phyloP scores from a whole-genome alignment of 2,113 vertebrate genomes.

The Bos javanicus region DNA sequence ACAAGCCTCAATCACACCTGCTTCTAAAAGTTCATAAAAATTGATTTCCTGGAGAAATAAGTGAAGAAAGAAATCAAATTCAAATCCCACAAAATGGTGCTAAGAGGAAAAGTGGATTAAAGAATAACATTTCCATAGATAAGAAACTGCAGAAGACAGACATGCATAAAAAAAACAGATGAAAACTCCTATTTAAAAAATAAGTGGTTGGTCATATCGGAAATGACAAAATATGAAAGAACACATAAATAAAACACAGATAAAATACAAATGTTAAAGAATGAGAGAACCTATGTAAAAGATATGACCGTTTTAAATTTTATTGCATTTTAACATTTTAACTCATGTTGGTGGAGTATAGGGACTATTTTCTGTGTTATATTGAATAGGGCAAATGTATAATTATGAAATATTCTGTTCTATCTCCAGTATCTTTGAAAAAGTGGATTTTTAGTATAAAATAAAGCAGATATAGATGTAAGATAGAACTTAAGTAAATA shows the following conservation, averaged over 20 bases:
- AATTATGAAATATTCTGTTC: background rate
- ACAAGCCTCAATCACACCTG: background rate
- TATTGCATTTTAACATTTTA: background rate
- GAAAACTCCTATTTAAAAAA: background rate
- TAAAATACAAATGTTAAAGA: background rate
- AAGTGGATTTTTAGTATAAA: background rate
- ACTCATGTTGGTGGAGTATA: background rate
- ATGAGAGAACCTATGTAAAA: background rate
- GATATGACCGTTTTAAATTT: background rate
- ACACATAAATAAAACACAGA: background rate
- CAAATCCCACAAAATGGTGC: background rate
- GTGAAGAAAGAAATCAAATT: background rate
- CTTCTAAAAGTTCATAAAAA: background rate
- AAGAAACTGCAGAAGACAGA: background rate
- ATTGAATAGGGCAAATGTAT: background rate
- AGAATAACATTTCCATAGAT: background rate
- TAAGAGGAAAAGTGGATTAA: background rate
- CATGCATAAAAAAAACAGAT: background rate
- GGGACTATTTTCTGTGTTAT: background rate
- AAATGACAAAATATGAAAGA: background rate
- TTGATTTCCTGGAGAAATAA: background rate
- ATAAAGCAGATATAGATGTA: background rate
- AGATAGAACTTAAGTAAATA: background rate
- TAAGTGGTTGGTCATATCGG: background rate
- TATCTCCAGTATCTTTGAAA: background rate